A percentile compares a stretch with the other conserved stretches of the same genome.
These are phyloP conservation scores for Dicycla oo DNA, from an alignment of 2,888 invertebrate genomes.

Conservation along the genomic window DNA sequence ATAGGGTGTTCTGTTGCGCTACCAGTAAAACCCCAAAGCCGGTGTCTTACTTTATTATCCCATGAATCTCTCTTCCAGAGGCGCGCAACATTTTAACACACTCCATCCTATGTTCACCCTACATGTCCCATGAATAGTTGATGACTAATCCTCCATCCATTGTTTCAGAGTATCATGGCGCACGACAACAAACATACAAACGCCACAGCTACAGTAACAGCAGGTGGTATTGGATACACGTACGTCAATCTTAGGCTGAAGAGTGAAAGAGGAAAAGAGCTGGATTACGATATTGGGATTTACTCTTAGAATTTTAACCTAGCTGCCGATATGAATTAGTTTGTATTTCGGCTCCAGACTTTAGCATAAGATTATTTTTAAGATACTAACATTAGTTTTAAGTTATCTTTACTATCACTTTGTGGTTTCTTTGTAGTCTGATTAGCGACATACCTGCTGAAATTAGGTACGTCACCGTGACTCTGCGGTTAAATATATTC, in stretches of 20 bases:
- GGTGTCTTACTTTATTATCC: slow-evolving; percentile 41
- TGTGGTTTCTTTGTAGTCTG: not conserved
- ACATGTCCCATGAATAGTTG: slow-evolving; percentile 51
- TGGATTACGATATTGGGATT: slow-evolving; percentile 70
- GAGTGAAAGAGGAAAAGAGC: slow-evolving; percentile 69
- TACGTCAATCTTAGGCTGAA: slow-evolving; percentile 72
- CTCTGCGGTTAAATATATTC: not conserved
- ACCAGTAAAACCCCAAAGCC: slow-evolving; percentile 23
- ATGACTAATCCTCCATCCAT: slow-evolving; percentile 44
- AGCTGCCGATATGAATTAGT: not conserved
- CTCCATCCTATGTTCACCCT: slow-evolving; percentile 24
- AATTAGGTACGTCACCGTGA: not conserved
- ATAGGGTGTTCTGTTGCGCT: not conserved
- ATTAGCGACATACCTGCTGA: not conserved
- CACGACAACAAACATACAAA: slow-evolving; percentile 71
- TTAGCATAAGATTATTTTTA: not conserved
- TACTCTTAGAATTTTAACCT: slow-evolving; percentile 36
- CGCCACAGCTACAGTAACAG: slow-evolving; percentile 67
- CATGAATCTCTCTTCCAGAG: slow-evolving; percentile 44
- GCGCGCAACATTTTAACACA: slow-evolving; percentile 36
- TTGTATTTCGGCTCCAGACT: not conserved
- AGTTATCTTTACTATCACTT: not conserved
- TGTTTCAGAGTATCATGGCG: slow-evolving; percentile 73
- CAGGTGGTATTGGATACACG: slow-evolving; percentile 72
- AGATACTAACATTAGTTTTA: not conserved